Evolutionary conservation across 2,888 invertebrate species (phyloP), one percentile per base, ranked within the genome.

Genomic region (Odontothrips loti): DNA sequence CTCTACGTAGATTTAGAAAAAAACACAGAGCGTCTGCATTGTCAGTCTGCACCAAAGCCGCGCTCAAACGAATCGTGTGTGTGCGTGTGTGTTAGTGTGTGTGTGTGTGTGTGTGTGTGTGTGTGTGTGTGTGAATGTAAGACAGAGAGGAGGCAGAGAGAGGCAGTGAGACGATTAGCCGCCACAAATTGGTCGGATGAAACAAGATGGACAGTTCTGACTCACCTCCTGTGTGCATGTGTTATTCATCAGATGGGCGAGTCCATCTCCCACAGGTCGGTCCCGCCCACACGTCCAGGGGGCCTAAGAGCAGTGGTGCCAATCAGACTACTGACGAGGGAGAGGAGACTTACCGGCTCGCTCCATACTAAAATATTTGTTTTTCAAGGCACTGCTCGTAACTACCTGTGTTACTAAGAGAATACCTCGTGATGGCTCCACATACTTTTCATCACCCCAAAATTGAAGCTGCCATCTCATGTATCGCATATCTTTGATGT

Each of bases 201-300:
- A 75, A 75, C 68, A 75, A 75, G 68, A 75, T 27, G 27, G 58
- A n/a, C 58, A 15, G 58, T 17, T 58, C 58, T 58, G 58, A 58
- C 58, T 58, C 58, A 58, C 58, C 58, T 75, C 68, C 23, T 9
- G 23, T 75, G 23, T 27, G 27, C 23, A 75, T 75, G 68, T 75
- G 68, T 75, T 75, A 75, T 75, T 75, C 68, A 75, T 75, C 68
- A 75, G 23, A 75, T 75, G 11, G 27, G 27, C 23, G 58, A 58
- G 10, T 58, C 58, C 58, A 58, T 58, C 58, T 58, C 58, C n/a
- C 58, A 6, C 58, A 6, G 6, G 58, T 15, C n/a, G 15, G 17
- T 11, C 58, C 58, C 58, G 58, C 58, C 58, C 58, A 58, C 58
- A 43, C 34, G 34, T 43, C 34, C 34, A 43, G 34, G 6, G 34